These are phyloP conservation scores for Terrapene triunguis DNA, from an alignment of 2,113 vertebrate genomes.

Conservation along the genomic window DNA sequence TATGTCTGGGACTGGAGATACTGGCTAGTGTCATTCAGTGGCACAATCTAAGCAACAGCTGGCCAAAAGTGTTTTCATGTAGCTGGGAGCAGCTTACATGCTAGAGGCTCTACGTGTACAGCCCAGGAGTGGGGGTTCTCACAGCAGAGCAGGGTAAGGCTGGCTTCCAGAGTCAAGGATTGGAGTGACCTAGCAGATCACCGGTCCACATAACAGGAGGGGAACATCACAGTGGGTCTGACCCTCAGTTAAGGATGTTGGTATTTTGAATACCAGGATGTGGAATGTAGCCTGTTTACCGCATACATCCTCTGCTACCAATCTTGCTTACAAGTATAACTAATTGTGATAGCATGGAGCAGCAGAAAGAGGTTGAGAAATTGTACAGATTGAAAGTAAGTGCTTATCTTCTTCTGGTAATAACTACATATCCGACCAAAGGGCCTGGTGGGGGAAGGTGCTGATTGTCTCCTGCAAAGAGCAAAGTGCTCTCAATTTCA, in stretches of 20 bases:
- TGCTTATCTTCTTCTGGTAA: background rate
- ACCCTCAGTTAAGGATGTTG: background rate
- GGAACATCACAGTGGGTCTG: background rate
- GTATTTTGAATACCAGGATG: background rate
- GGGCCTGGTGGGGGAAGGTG: accelerated
- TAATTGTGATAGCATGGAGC: background rate
- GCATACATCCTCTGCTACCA: background rate
- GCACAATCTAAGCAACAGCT: no score
- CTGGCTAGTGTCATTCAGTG: no score
- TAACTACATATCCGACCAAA: background rate
- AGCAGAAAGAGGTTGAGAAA: background rate
- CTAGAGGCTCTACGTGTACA: no score
- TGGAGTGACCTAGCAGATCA: no score
- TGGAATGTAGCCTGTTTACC: background rate
- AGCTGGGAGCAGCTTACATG: no score
- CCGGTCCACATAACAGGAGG: no score
- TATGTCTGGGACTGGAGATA: no score
- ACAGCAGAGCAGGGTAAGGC: no score
- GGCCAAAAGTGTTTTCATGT: no score
- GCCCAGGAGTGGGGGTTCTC: no score
- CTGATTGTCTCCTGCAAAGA: background rate
- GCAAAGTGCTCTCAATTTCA: accelerated
- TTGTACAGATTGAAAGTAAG: accelerated
- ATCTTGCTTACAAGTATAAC: background rate
- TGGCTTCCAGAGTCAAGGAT: no score